Conservation (phyloP, 1,140 invertebrate species). For the Drosophila ogumai region DNA sequence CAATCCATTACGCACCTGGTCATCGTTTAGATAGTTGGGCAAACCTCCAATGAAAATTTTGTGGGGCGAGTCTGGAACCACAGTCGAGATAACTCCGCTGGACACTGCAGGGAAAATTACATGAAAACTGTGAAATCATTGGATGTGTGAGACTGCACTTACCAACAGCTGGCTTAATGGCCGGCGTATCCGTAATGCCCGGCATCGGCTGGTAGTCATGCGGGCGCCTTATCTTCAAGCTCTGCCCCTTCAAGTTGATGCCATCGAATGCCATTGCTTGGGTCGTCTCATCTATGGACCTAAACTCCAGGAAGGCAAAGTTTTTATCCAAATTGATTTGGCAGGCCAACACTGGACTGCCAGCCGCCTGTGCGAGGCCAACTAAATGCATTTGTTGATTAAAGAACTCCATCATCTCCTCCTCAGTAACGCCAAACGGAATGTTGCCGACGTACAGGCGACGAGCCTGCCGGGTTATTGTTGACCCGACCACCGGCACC, state of each 20-base stretch:
- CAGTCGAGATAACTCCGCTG: conserved; percentile 92
- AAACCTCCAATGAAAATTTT: conserved; percentile 99
- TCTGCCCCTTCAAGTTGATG: conserved; percentile 99
- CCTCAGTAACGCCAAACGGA: conserved; percentile 99
- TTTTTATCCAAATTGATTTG: conserved; percentile 99
- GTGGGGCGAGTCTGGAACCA: conserved; percentile 98
- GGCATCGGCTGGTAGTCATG: conserved; percentile 99
- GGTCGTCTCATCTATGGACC: conserved; percentile 99
- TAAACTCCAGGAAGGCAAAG: conserved; percentile 99
- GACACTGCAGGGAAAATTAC: conserved; percentile 67
- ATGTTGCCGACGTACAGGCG: conserved; percentile 99
- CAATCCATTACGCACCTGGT: conserved; percentile 91
- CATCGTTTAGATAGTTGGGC: conserved; percentile 99
- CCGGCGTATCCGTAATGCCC: conserved; percentile 95
- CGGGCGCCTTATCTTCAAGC: conserved; percentile 98
- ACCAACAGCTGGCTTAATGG: conserved; percentile 93
- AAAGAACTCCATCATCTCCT: conserved; percentile 99
- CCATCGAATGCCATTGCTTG: conserved; percentile 99
- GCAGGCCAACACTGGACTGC: conserved; percentile 99
- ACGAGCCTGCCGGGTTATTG: conserved; percentile 98
- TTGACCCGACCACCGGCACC: conserved; percentile 98
- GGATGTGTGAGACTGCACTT: conserved; percentile 43
- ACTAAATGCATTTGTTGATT: conserved; percentile 99
- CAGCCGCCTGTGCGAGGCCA: conserved; percentile 98
- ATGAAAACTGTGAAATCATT: neutral